These are phyloP conservation scores for Seriola dumerili DNA, from an alignment of 2,113 vertebrate species.

Conservation along the genomic window DNA sequence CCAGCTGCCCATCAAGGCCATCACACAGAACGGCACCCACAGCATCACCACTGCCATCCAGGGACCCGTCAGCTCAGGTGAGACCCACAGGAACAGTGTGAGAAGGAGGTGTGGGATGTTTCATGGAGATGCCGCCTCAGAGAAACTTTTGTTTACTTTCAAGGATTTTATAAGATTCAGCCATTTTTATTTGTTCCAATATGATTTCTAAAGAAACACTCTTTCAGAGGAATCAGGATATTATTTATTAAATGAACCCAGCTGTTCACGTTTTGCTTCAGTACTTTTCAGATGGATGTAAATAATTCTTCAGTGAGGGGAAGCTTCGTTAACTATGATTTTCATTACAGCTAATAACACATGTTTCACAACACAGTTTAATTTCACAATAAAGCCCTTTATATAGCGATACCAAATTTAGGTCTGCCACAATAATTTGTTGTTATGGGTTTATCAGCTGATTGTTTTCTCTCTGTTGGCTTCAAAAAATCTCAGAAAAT, in stretches of 20 bases:
- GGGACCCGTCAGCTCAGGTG: constrained; percentile 86
- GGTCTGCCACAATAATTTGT: no score
- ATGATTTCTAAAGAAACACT: neutral
- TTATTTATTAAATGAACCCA: neutral
- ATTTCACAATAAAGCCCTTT: no score
- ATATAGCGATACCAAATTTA: no score
- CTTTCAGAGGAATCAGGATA: neutral
- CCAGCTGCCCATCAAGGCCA: constrained; percentile 96
- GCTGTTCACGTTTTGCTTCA: no score
- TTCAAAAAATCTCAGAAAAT: neutral
- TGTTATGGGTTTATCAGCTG: no score
- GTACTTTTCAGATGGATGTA: no score
- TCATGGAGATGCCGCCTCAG: neutral
- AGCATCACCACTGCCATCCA: constrained; percentile 89
- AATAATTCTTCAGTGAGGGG: no score
- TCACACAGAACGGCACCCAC: constrained; percentile 95
- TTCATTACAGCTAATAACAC: no score
- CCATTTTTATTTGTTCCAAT: neutral
- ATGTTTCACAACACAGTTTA: no score
- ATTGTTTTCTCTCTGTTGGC: no score
- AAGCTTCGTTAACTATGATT: no score
- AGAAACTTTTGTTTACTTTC: neutral
- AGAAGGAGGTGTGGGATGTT: neutral
- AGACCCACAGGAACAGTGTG: neutral
- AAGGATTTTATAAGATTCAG: neutral